phyloP scores from a whole-genome alignment of 2,797 vertebrate species.

The Moxostoma hubbsi region DNA sequence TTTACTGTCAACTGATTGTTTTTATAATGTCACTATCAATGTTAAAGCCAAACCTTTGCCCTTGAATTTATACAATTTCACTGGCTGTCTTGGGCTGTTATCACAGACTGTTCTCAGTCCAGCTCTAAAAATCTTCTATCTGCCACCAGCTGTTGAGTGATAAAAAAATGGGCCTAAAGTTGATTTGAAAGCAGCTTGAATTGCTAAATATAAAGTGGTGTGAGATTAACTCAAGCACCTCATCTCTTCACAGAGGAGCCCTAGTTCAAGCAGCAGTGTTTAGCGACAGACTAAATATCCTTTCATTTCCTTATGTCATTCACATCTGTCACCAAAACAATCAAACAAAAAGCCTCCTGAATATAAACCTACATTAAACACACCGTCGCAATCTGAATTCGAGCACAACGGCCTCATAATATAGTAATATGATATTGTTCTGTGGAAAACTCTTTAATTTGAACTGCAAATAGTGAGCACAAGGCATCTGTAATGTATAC shows the following conservation, averaged over 20 bases:
- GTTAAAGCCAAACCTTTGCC: neutral
- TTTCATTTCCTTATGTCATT: conserved; percentile 18
- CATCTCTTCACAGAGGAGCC: conserved; percentile 6
- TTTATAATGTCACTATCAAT: neutral
- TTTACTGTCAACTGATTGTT: neutral
- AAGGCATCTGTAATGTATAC: conserved; percentile 41
- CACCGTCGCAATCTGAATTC: neutral
- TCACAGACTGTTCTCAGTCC: conserved; percentile 20
- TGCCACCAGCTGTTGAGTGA: conserved; percentile 22
- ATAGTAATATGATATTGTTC: conserved; percentile 19
- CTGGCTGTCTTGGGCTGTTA: neutral
- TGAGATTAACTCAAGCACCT: conserved; percentile 31
- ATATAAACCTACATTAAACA: neutral
- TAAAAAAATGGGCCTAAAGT: conserved; percentile 30
- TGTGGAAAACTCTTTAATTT: conserved; percentile 41
- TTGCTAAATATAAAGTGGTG: conserved; percentile 35
- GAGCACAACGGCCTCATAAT: conserved; percentile 20
- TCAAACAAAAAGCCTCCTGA: conserved; percentile 21
- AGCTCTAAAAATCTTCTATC: neutral
- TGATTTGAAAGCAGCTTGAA: conserved; percentile 47
- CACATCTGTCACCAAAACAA: conserved; percentile 32
- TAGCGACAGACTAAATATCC: neutral
- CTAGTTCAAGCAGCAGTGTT: neutral
- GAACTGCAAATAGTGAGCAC: conserved; percentile 20
- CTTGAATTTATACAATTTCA: neutral